Conservation (phyloP, 2,888 invertebrate species). For the Aphidoletes aphidimyza region DNA sequence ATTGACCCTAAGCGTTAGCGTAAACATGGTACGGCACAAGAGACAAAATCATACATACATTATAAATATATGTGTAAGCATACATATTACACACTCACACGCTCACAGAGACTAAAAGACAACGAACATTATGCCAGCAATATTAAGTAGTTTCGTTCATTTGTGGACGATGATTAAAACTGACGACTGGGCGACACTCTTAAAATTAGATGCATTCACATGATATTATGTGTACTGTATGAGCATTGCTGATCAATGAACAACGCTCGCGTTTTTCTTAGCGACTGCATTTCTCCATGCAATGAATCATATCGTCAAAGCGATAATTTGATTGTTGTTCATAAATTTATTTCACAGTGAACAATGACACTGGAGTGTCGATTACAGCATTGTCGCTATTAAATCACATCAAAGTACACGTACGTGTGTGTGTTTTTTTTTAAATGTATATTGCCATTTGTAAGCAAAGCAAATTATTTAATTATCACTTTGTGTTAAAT, state of each 20-base stretch:
- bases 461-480: background rate
- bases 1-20: constrained; percentile 21
- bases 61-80: background rate
- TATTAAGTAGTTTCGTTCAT: background rate
- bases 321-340: constrained; percentile 15
- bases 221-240: background rate
- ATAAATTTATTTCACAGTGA: background rate
- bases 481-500: constrained; percentile 11
- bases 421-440: background rate
- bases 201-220: constrained; percentile 12
- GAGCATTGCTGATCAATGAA: background rate
- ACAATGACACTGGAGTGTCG: background rate
- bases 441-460: no score
- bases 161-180: background rate
- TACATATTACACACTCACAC: background rate
- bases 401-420: background rate
- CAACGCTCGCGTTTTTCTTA: background rate
- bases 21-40: constrained; percentile 14
- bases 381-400: no score
- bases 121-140: background rate
- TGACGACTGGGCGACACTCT: constrained; percentile 48
- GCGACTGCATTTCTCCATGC: background rate
- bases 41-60: no score
- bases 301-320: background rate
- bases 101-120: background rate